These are phyloP conservation scores for Aquatica leii DNA, from an alignment of 2,888 invertebrate species.

Conservation along the genomic window DNA sequence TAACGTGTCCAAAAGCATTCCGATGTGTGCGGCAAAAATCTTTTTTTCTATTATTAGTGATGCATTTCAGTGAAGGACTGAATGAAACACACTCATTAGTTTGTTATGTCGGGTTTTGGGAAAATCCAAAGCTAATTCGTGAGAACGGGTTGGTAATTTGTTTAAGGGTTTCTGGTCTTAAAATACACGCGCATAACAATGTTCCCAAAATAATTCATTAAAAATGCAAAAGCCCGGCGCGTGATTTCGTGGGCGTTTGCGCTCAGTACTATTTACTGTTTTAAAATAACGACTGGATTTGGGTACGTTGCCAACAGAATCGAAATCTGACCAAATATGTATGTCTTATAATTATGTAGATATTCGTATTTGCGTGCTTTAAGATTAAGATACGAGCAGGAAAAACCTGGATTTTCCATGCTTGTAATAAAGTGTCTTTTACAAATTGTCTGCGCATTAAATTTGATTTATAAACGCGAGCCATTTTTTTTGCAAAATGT, in stretches of 20 bases:
- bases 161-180: not conserved
- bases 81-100: slow-evolving; percentile 31
- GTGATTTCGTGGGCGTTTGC: slow-evolving; percentile 43
- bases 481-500: not conserved
- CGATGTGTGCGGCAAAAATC: slow-evolving; percentile 28
- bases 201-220: slow-evolving; percentile 29
- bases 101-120: slow-evolving; percentile 18
- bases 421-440: not conserved
- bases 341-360: not conserved
- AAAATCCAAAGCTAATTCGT: slow-evolving; percentile 26
- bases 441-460: not conserved
- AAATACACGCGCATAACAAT: slow-evolving; percentile 21
- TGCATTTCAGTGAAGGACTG: slow-evolving; percentile 28
- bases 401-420: slow-evolving; percentile 1
- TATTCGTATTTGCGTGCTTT: not conserved
- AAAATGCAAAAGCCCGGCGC: slow-evolving; percentile 33
- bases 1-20: slow-evolving; percentile 37
- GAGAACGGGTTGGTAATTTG: too few species aligned
- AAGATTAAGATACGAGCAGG: not conserved
- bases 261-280: slow-evolving; percentile 40
- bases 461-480: not conserved
- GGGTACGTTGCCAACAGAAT: slow-evolving; percentile 16
- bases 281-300: slow-evolving; percentile 17
- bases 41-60: slow-evolving; percentile 31
- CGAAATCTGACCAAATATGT: slow-evolving; percentile 11